Evolutionary conservation across 23 tunicate species (phyloP), one percentile per base, ranked within the genome.

Genomic region (Trididemnum clinides): DNA sequence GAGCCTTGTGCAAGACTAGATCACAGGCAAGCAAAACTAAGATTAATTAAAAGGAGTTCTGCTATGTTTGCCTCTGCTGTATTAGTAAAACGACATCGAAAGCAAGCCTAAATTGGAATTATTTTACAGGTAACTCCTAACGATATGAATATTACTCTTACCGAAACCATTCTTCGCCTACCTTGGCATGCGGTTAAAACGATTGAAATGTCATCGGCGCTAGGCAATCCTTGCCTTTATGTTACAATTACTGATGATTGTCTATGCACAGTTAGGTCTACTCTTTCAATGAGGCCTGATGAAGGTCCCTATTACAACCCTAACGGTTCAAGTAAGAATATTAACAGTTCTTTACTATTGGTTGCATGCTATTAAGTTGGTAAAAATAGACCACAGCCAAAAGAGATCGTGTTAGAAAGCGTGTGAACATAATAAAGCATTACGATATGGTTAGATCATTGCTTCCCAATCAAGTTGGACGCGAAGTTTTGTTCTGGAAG

Each of bases 221-320:
- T 5, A 5, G 23, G 15, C 36, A 71, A 80, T 20, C 90, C 90
- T 2, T 87, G 90, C 64, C 27, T 87, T 15, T 87, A 34, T 33
- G 10, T 87, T 26, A 51, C 50, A 1, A 37, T 86, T 1, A 39
- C 6, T 25, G 21, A 33, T 32, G 57, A 70, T 57, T 33, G 64
- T 66, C 57, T 64, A 35, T 69, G 64, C 36, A 1, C 28, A 34
- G 39, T 87, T 38, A 44, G 90, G 15, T 1, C 26, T 0, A 44
- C 7, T n/a, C 27, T 80, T 19, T 69, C 39, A 1, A 79, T 79
- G 90, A 51, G 44, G 2, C 84, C 84, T 26, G 90, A 86, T 38
- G 66, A 87, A 30, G 50, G 20, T 39, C 85, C 85, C 7, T 80
- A 87, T 30, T 80, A 44, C 27, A 86, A 80, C 30, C 90, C 90